These are phyloP conservation scores for Meteorus colon DNA, from an alignment of 2,888 invertebrate genomes.

Conservation along the genomic window DNA sequence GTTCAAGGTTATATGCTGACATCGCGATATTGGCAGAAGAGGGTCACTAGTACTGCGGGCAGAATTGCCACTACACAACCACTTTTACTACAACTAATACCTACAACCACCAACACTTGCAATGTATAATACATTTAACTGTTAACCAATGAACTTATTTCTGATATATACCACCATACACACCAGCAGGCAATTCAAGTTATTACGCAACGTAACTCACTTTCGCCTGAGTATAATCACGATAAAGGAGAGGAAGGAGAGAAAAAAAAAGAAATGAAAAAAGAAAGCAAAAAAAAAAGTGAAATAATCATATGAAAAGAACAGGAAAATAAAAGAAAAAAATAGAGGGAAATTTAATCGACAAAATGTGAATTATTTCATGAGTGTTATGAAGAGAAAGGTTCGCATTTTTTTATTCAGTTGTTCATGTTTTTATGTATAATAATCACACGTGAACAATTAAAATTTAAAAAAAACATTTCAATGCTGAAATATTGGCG, in stretches of 20 bases:
- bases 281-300: background rate
- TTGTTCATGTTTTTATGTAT: too few relatives aligned
- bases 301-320: too few relatives aligned
- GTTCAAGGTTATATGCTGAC: slow-evolving; percentile 39
- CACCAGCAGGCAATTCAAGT: slow-evolving; percentile 5
- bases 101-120: background rate
- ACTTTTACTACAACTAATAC: background rate
- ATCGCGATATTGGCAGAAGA: slow-evolving; percentile 24
- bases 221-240: slow-evolving; percentile 12
- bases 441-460: too few relatives aligned
- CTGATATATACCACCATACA: background rate
- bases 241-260: background rate
- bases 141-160: background rate
- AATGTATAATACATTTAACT: background rate
- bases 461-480: too few relatives aligned
- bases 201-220: slow-evolving; percentile 31
- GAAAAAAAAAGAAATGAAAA: background rate
- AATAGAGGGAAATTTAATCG: background rate
- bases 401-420: background rate
- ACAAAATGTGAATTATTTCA: slow-evolving; percentile 4
- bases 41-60: slow-evolving; percentile 32
- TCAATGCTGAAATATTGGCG: too few relatives aligned
- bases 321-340: background rate
- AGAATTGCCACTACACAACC: too few relatives aligned
- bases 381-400: background rate